A percentile compares a stretch with the other conserved stretches of the same genome.
Conservation (phyloP, 2,888 invertebrate species). For the Meta bourneti region DNA sequence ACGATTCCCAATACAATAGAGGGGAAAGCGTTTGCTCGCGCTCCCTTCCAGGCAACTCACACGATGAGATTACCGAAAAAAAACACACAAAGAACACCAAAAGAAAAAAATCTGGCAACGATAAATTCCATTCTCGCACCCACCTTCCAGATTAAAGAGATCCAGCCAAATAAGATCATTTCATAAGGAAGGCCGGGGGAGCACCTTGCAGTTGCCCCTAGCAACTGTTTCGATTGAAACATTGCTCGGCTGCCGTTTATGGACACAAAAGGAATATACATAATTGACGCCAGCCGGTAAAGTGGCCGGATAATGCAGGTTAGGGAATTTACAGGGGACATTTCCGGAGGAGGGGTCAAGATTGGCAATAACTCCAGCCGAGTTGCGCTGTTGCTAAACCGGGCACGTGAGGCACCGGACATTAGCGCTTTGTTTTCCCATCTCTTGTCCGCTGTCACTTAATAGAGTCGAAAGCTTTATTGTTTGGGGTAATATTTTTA, state of each 20-base stretch:
- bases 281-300: conserved; percentile 52
- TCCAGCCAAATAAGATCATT: conserved; percentile 68
- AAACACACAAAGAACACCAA: background rate
- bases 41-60: background rate
- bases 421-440: background rate
- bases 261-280: conserved; percentile 38
- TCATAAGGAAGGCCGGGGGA: conserved; percentile 52
- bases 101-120: conserved; percentile 16
- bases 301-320: conserved; percentile 49
- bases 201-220: conserved; percentile 43
- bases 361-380: background rate
- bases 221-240: conserved; percentile 69
- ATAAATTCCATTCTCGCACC: conserved; percentile 63
- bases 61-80: background rate
- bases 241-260: conserved; percentile 29
- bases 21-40: background rate
- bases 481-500: no score
- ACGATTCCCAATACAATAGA: background rate
- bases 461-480: no score
- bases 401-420: background rate
- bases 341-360: background rate
- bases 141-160: conserved; percentile 54
- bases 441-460: no score
- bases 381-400: background rate
- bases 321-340: conserved; percentile 28